These are phyloP conservation scores for Pharmacophagus antenor DNA, from an alignment of 2,888 invertebrate genomes.

Conservation along the genomic window DNA sequence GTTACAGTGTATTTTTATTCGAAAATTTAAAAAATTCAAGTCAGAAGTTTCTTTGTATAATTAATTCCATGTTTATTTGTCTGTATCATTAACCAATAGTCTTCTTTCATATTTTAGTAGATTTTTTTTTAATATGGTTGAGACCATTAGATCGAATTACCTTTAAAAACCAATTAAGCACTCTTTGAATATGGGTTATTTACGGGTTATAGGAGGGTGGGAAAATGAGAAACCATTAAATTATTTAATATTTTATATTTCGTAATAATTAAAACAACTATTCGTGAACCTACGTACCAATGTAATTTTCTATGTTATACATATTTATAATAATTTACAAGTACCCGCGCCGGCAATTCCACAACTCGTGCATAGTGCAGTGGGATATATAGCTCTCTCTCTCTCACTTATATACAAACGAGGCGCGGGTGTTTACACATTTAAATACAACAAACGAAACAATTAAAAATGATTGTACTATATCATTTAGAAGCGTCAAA, in stretches of 20 bases:
- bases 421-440: slow-evolving; percentile 43
- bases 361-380: slow-evolving; percentile 72
- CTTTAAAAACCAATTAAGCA: no score
- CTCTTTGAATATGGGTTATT: no score
- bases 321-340: slow-evolving; percentile 43
- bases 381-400: slow-evolving; percentile 44
- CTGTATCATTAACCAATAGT: no score
- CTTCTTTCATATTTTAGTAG: no score
- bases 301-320: slow-evolving; percentile 32
- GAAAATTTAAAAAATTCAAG: no score
- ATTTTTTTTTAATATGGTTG: no score
- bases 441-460: slow-evolving; percentile 19
- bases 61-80: no score
- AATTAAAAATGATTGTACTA: slow-evolving; percentile 1
- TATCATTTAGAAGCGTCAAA: slow-evolving; percentile 5
- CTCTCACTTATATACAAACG: slow-evolving; percentile 56
- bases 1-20: no score
- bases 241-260: slow-evolving; percentile 47
- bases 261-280: slow-evolving; percentile 71
- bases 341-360: slow-evolving; percentile 70
- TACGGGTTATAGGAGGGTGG: neutral
- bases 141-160: no score
- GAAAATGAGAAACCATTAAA: slow-evolving; percentile 24
- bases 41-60: no score
- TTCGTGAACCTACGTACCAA: slow-evolving; percentile 48